Base-by-base conservation (phyloP, 2,888 invertebrate species). In the Pantelozetes paolii region DNA sequence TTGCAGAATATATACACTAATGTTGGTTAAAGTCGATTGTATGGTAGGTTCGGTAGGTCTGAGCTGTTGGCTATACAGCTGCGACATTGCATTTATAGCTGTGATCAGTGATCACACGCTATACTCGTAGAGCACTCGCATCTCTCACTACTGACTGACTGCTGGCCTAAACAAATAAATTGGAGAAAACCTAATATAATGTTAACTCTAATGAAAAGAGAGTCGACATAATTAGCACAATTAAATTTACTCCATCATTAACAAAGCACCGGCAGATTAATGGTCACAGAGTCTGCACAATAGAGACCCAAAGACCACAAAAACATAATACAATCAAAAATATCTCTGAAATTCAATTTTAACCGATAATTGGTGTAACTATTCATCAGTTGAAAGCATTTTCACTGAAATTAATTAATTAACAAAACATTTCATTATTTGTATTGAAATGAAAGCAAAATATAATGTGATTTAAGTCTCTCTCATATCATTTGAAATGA, bases 221-320 rank as follows among this genome's bases (percentile, higher is more conserved):
- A 67, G 67, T 67, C 67, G 67, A 67, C 67, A 32, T 67, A 67
- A 67, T 67, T 67, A 67, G 67, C 36, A 67, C 67, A 67, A 67
- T 67, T 67, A 67, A 67, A 67, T 67, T 67, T 67, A 42, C 67
- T 40, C 23, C 40, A 20, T 67, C 67, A 67, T 67, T 67, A 67
- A 67, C 67, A 67, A 67, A 67, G 67, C n/a, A n/a, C n/a, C 30
- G 42, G 67, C 20, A 40, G 40, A 67, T 67, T 67, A 32, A 62
- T 62, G 18, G 26, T 32, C 54, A 54, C 3, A 62, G 9, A n/a
- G 32, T 15, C 42, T 5, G 32, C 23, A 62, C 3, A n/a, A 5
- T 1, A n/a, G 20, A 54, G 8, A 9, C 20, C 2, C 8, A 8
- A 3, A 54, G 18, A 62, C 32, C 59, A 45, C 45, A 11, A 57